Percentiles rank a stretch among this genome's conserved stretches.
Evolutionary conservation across 2,888 invertebrate species (phyloP).

Genomic region (Prosapia bicincta): DNA sequence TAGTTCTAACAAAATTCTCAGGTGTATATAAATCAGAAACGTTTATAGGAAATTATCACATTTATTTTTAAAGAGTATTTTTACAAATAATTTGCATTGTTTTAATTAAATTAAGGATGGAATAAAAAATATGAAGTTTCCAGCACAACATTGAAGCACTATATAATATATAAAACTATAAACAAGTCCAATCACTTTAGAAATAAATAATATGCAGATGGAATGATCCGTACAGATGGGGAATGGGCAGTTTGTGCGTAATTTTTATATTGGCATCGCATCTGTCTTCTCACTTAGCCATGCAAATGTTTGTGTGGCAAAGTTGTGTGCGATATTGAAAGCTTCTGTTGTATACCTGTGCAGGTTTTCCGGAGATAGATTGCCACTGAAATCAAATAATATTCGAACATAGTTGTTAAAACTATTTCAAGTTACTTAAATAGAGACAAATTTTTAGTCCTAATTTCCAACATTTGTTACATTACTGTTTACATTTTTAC

Average conservation of each 20-base stretch:
- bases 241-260: neutral
- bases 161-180: neutral
- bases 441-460: too few relatives aligned
- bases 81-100: neutral
- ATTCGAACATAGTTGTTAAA: too few relatives aligned
- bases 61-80: neutral
- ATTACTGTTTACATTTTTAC: too few relatives aligned
- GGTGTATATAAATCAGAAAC: too few relatives aligned
- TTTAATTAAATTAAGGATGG: neutral
- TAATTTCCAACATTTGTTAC: too few relatives aligned
- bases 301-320: neutral
- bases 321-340: neutral
- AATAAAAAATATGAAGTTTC: neutral
- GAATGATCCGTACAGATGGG: neutral
- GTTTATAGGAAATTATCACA: neutral
- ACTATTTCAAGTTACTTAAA: too few relatives aligned
- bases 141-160: neutral
- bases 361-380: constrained; percentile 9
- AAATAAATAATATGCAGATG: neutral
- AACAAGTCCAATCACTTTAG: neutral
- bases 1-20: too few relatives aligned
- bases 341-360: constrained; percentile 9
- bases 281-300: neutral
- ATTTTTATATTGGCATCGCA: neutral
- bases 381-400: constrained; percentile 5